Evolutionary conservation across 1,140 invertebrate species (phyloP).

Genomic region (Pomacea maculata): DNA sequence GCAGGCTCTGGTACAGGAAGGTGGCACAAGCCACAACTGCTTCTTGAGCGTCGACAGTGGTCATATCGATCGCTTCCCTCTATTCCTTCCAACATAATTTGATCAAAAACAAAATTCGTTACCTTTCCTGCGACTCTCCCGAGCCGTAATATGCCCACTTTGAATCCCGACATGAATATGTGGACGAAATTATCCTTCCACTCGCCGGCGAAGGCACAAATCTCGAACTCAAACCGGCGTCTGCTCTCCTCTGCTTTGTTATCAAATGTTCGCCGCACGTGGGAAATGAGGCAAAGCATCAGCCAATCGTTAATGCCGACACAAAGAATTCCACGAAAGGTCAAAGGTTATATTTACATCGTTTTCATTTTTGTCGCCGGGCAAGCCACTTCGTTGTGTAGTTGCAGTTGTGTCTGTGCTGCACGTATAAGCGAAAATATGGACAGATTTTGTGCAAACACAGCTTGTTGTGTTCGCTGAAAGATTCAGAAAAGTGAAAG

Average conservation of each 20-base stretch:
- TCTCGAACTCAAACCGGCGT: neutral
- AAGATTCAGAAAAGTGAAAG: too few species aligned
- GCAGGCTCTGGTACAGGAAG: neutral
- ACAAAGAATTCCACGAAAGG: slow-evolving; percentile 34
- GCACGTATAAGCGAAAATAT: neutral
- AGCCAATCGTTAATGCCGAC: slow-evolving; percentile 36
- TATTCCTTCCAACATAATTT: neutral
- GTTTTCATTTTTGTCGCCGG: neutral
- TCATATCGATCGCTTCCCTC: neutral
- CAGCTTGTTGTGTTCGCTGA: too few species aligned
- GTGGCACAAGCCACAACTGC: neutral
- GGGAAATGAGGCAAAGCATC: slow-evolving; percentile 41
- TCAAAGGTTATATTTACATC: slow-evolving; percentile 55
- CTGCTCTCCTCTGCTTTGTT: slow-evolving; percentile 43
- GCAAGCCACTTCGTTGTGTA: neutral
- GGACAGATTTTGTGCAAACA: neutral
- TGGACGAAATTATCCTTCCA: slow-evolving; percentile 1
- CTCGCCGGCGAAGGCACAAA: slow-evolving; percentile 10
- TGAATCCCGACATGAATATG: slow-evolving; percentile 50
- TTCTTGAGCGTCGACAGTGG: too few species aligned
- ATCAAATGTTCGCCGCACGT: slow-evolving; percentile 33
- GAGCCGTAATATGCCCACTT: slow-evolving; percentile 65
- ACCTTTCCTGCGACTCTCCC: slow-evolving; percentile 67
- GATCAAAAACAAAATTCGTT: slow-evolving; percentile 23
- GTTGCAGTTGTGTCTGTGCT: neutral